These are phyloP conservation scores for Phoxinus dragarum DNA, from an alignment of 2,797 vertebrate genomes.

Conservation along the genomic window DNA sequence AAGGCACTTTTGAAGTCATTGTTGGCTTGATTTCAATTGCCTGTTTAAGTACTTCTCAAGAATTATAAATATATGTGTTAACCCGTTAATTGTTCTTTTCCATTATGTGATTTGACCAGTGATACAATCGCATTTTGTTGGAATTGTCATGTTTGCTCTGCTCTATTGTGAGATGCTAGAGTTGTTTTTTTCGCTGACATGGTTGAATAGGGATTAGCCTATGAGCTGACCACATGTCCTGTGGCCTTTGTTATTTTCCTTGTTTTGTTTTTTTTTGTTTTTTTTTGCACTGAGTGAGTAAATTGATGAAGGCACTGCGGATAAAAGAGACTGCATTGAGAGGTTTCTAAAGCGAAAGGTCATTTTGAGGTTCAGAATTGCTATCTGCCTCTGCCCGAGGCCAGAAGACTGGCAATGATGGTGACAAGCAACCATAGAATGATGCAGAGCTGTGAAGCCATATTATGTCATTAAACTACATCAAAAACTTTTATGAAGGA, in stretches of 20 bases:
- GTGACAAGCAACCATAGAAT: slow-evolving; percentile 64
- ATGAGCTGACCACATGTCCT: slow-evolving; percentile 68
- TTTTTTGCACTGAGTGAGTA: slow-evolving; percentile 74
- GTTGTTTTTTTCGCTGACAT: slow-evolving; percentile 79
- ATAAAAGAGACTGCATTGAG: slow-evolving; percentile 79
- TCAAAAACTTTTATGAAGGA: slow-evolving; percentile 90
- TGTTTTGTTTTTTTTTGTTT: slow-evolving; percentile 62
- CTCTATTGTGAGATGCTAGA: slow-evolving; percentile 57
- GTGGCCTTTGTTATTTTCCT: slow-evolving; percentile 74
- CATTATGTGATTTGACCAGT: not conserved
- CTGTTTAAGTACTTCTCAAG: not conserved
- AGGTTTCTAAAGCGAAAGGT: slow-evolving; percentile 76
- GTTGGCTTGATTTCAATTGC: not conserved
- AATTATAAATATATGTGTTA: not conserved
- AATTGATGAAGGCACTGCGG: slow-evolving; percentile 77
- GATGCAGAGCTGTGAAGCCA: slow-evolving; percentile 61
- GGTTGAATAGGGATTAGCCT: slow-evolving; percentile 77
- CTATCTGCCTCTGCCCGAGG: slow-evolving; percentile 63
- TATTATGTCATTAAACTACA: slow-evolving; percentile 88
- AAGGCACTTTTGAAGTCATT: not conserved
- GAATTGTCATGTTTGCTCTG: slow-evolving; percentile 46
- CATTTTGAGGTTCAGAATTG: slow-evolving; percentile 61
- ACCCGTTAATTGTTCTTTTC: not conserved
- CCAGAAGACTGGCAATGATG: slow-evolving; percentile 70
- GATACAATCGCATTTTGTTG: slow-evolving; percentile 61